A percentile compares a stretch with the other conserved stretches of the same genome.
These are phyloP conservation scores for Electrona antarctica DNA, from an alignment of 2,113 vertebrate genomes.

Conservation along the genomic window DNA sequence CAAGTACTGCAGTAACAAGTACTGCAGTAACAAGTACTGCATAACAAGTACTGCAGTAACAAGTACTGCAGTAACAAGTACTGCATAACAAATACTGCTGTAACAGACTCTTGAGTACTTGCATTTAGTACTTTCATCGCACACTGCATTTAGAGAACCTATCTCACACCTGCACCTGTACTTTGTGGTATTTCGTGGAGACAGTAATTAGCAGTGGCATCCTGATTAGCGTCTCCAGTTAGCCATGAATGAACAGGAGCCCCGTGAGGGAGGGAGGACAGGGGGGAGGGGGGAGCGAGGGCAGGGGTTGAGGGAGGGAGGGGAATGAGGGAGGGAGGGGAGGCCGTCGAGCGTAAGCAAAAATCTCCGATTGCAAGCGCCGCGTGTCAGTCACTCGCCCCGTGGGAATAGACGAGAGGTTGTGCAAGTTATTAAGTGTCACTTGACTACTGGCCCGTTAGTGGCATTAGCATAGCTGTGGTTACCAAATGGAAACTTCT, in stretches of 20 bases:
- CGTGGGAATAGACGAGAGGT: not conserved
- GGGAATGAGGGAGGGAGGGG: not conserved
- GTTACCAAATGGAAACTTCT: not conserved
- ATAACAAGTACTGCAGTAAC: no score
- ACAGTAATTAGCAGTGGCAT: not conserved
- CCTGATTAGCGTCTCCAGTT: not conserved
- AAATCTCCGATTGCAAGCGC: not conserved
- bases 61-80: no score
- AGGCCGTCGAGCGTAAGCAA: not conserved
- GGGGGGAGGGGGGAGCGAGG: no score
- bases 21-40: no score
- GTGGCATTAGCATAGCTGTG: not conserved
- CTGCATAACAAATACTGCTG: no score
- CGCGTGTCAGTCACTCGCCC: not conserved
- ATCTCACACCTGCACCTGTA: not conserved
- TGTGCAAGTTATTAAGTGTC: not conserved
- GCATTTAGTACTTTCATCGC: not conserved
- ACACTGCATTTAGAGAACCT: not conserved
- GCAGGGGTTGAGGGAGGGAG: no score
- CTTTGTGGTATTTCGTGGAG: not conserved
- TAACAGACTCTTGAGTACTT: no score
- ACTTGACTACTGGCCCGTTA: not conserved
- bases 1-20: no score
- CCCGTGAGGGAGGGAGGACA: not conserved
- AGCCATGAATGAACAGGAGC: not conserved